A percentile compares a stretch with the other conserved stretches of the same genome.
phyloP scores from a whole-genome alignment of 2,797 vertebrate species.

The Gymnocypris eckloni region DNA sequence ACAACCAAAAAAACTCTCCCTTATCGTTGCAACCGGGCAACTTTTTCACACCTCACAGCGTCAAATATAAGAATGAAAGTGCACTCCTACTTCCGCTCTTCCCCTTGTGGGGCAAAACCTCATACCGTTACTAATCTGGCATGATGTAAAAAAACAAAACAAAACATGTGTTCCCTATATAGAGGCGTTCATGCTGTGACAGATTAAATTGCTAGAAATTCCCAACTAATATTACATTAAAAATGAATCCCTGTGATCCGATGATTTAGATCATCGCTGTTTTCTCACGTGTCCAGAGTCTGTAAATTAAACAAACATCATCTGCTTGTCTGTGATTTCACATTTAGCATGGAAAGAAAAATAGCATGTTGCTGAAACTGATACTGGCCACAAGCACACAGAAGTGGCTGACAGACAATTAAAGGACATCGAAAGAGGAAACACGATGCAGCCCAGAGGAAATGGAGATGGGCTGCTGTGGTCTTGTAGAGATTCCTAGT shows the following conservation, averaged over 20 bases:
- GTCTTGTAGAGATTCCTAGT: background rate
- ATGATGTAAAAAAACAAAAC: background rate
- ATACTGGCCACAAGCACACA: background rate
- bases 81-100: background rate
- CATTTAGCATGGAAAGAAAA: background rate
- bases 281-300: background rate
- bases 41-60: constrained; percentile 35
- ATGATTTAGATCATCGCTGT: background rate
- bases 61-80: constrained; percentile 10
- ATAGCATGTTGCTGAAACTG: background rate
- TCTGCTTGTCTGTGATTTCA: background rate
- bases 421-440: background rate
- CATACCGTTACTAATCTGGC: background rate
- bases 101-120: background rate
- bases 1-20: background rate
- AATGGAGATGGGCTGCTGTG: background rate
- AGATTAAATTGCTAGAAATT: background rate
- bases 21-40: background rate
- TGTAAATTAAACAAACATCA: background rate
- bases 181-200: background rate
- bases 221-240: background rate
- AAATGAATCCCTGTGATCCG: background rate
- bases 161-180: background rate
- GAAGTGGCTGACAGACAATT: background rate
- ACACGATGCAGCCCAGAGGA: background rate